Conservation (phyloP, 2,888 invertebrate genomes). For the Apotomis betuletana region DNA sequence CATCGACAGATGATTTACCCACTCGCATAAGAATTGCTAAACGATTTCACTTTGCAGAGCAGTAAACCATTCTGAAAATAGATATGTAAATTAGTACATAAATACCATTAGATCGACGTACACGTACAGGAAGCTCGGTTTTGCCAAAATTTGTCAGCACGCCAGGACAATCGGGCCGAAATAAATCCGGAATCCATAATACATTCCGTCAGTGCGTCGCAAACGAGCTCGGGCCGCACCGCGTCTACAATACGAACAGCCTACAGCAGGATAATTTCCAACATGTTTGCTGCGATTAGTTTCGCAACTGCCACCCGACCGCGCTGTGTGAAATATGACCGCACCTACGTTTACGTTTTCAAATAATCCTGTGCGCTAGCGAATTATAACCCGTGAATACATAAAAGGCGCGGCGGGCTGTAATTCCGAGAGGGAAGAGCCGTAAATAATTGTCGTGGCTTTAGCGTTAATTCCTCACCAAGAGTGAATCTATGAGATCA, state of each 20-base stretch:
- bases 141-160: conserved; percentile 45
- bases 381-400: conserved; percentile 78
- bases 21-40: conserved; percentile 45
- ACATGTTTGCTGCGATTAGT: conserved; percentile 74
- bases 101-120: conserved; percentile 25
- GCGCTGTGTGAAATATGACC: conserved; percentile 70
- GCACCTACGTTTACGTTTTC: conserved; percentile 73
- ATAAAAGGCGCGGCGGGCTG: conserved; percentile 67
- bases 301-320: conserved; percentile 67
- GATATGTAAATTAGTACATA: conserved; percentile 20
- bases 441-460: conserved; percentile 76
- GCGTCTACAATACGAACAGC: conserved; percentile 45
- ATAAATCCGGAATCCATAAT: conserved; percentile 59
- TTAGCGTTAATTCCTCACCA: conserved; percentile 68
- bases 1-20: conserved; percentile 50
- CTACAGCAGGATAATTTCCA: conserved; percentile 66
- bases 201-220: conserved; percentile 72
- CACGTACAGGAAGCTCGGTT: conserved; percentile 39
- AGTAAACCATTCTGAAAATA: conserved; percentile 25
- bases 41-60: conserved; percentile 1
- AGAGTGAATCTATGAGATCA: conserved; percentile 68
- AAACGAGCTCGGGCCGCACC: conserved; percentile 57
- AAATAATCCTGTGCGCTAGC: conserved; percentile 69
- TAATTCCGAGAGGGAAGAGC: conserved; percentile 69
- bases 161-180: conserved; percentile 50